Evolutionary conservation across 2,797 vertebrate genomes (phyloP).

Genomic region (Huso huso): DNA sequence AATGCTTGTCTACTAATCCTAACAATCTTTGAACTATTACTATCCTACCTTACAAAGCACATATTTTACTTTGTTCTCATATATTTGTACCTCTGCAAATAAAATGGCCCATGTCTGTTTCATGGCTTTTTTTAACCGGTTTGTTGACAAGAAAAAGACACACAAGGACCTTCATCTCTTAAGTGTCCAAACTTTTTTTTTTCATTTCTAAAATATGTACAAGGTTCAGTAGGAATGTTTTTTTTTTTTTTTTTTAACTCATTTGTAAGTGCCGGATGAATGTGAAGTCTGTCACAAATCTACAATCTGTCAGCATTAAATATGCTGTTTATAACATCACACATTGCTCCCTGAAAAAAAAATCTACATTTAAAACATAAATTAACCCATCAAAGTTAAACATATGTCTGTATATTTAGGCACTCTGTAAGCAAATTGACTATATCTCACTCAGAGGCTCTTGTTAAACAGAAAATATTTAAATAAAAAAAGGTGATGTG

Average conservation of each 20-base stretch:
- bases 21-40: too few species aligned
- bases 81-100: too few species aligned
- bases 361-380: constrained; percentile 64
- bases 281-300: background rate
- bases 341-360: constrained; percentile 3
- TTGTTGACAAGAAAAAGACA: too few species aligned
- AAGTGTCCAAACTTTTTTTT: too few species aligned
- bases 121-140: too few species aligned
- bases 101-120: too few species aligned
- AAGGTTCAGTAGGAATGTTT: background rate
- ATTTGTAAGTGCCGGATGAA: background rate
- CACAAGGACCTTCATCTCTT: too few species aligned
- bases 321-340: background rate
- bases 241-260: background rate
- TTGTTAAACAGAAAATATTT: constrained; percentile 63
- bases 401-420: constrained; percentile 89
- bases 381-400: constrained; percentile 67
- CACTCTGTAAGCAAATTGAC: constrained; percentile 78
- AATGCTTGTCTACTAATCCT: too few species aligned
- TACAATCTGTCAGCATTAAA: background rate
- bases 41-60: too few species aligned
- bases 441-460: constrained; percentile 72
- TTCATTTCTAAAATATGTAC: too few species aligned
- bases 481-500: constrained; percentile 50
- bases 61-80: too few species aligned